These are phyloP conservation scores for Heterodera carotae DNA, from an alignment of 1,140 invertebrate genomes.

Conservation along the genomic window DNA sequence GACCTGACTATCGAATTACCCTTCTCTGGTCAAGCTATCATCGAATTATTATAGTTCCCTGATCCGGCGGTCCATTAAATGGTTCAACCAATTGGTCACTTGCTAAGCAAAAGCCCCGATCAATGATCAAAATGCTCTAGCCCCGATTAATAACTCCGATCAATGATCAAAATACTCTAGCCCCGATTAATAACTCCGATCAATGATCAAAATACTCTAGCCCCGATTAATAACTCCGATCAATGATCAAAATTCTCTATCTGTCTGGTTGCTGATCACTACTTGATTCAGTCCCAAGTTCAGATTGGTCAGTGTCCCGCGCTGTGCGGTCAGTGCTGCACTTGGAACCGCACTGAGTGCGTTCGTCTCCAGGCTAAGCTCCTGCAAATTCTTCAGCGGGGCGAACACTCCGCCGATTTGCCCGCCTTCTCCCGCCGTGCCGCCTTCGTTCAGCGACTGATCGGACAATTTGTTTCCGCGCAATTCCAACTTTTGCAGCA, in stretches of 20 bases:
- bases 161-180: too few relatives aligned
- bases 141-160: too few relatives aligned
- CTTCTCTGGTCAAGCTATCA: too few relatives aligned
- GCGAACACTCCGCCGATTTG: slow-evolving; percentile 55
- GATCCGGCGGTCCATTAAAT: too few relatives aligned
- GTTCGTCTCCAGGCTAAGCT: slow-evolving; percentile 65
- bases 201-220: neutral
- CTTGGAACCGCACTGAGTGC: slow-evolving; percentile 59
- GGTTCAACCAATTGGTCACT: too few relatives aligned
- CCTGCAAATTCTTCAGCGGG: slow-evolving; percentile 57
- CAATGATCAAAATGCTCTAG: too few relatives aligned
- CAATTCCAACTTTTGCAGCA: slow-evolving; percentile 61
- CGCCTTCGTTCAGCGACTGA: slow-evolving; percentile 29
- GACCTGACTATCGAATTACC: too few relatives aligned
- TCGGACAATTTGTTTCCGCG: slow-evolving; percentile 61
- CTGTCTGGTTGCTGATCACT: neutral
- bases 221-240: neutral
- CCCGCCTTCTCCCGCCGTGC: neutral
- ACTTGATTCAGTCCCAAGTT: slow-evolving; percentile 64
- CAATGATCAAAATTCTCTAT: neutral
- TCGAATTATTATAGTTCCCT: too few relatives aligned
- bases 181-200: neutral
- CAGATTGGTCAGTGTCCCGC: slow-evolving; percentile 58
- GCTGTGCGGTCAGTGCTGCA: slow-evolving; percentile 56
- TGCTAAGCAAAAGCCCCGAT: too few relatives aligned